Conservation (phyloP, 2,113 vertebrate genomes). For the Cygnus atratus region DNA sequence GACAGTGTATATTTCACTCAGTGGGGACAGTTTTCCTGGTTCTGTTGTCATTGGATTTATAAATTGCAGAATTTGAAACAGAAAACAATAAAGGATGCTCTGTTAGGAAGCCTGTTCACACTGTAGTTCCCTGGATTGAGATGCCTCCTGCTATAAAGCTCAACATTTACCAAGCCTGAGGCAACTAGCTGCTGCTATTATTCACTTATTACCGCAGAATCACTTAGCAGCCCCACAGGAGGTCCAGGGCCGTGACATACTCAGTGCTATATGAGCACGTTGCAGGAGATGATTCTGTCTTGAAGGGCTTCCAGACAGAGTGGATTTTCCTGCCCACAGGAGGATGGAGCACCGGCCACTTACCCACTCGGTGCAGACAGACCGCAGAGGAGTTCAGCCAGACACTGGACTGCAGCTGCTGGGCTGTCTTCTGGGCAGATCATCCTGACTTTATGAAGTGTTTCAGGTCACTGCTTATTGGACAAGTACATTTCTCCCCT, state of each 20-base stretch:
- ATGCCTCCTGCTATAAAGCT: background rate
- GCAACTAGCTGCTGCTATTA: background rate
- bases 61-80: background rate
- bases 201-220: background rate
- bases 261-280: fast-evolving
- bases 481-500: background rate
- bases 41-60: background rate
- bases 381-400: fast-evolving
- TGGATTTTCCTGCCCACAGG: background rate
- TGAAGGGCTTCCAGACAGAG: background rate
- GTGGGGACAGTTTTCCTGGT: background rate
- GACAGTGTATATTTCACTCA: background rate
- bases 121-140: background rate
- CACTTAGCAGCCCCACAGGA: background rate
- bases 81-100: background rate
- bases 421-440: background rate
- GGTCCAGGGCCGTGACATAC: background rate
- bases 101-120: background rate
- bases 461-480: background rate
- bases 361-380: fast-evolving
- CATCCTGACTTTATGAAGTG: background rate
- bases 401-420: background rate
- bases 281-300: background rate
- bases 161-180: background rate
- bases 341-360: background rate